Evolutionary conservation across 2,888 invertebrate genomes (phyloP).

Genomic region (Drosophila ezoana): DNA sequence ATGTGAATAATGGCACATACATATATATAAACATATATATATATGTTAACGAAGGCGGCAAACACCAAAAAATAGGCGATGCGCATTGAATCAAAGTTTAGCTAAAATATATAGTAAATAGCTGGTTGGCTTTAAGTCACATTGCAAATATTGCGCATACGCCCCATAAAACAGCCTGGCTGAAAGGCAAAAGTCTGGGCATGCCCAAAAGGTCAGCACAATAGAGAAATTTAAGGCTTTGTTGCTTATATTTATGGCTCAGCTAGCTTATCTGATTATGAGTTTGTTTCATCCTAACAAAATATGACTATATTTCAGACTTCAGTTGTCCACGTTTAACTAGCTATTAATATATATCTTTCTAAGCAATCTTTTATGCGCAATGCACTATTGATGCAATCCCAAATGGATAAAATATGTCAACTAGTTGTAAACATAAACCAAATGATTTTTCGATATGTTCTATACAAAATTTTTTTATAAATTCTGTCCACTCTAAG

Average conservation of each 20-base stretch:
- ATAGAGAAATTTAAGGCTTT: neutral
- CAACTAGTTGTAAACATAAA: too few relatives aligned
- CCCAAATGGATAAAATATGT: too few relatives aligned
- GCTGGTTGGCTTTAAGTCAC: constrained; percentile 16
- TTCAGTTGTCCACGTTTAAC: neutral
- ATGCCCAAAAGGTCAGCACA: neutral
- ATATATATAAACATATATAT: too few relatives aligned
- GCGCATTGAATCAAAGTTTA: constrained; percentile 19
- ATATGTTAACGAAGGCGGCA: constrained; percentile 6
- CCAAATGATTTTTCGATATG: too few relatives aligned
- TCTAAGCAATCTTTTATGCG: too few relatives aligned
- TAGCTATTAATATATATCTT: neutral
- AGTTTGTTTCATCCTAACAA: neutral
- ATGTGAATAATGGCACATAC: constrained; percentile 14
- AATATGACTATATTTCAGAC: neutral
- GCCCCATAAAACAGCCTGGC: constrained; percentile 32
- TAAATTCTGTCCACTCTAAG: too few relatives aligned
- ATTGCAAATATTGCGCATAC: constrained; percentile 27
- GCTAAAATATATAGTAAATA: neutral
- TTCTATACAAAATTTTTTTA: too few relatives aligned
- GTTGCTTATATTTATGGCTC: neutral
- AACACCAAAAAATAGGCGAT: constrained; percentile 30
- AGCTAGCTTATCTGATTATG: neutral
- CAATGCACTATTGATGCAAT: too few relatives aligned
- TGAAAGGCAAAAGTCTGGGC: neutral